Evolutionary conservation across 2,797 vertebrate genomes (phyloP), one percentile per base, ranked within the genome.

Genomic region (Gymnodraco acuticeps): DNA sequence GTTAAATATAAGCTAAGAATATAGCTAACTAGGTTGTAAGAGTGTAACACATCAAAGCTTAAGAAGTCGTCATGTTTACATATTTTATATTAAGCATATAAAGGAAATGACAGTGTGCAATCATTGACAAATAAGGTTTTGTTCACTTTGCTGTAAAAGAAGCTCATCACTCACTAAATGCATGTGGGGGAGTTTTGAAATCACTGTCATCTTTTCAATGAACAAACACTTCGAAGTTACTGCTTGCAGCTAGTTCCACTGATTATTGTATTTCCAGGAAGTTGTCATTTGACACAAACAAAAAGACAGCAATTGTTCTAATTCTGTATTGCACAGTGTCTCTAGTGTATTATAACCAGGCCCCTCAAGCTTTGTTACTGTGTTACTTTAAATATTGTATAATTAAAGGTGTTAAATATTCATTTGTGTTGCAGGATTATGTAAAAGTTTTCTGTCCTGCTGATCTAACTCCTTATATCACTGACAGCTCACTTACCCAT

Each of bases 381-480:
- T 23, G 27, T 38, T 33, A 31, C 4, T 38, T 56, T 27, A 17
- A 16, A 17, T 27, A 41, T 47, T 10, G 43, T 38, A 3, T 48
- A n/a, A 46, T 50, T 15, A 23, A 66, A 53, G 0, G 14, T 53
- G 46, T 58, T 52, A 45, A 55, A 64, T n/a, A 47, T 65, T 50
- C 11, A 48, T 67, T 15, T 70, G 47, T 48, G 47, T 8, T 51
- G n/a, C 56, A 31, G 31, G 46, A 43, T 59, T 15, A 53, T 19
- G 23, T 31, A 19, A 20, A 2, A 58, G 41, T 3, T 13, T 14
- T 1, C 3, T 62, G 16, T 56, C 51, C 38, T 73, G 45, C 41
- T 41, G 54, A 27, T 52, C 14, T 10, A 38, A 60, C 17, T 55
- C 14, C 55, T 48, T 43, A 43, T 38, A 50, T 13, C 20, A 55